Conservation (phyloP, 2,797 vertebrate genomes). For the Coregonus ussuriensis region DNA sequence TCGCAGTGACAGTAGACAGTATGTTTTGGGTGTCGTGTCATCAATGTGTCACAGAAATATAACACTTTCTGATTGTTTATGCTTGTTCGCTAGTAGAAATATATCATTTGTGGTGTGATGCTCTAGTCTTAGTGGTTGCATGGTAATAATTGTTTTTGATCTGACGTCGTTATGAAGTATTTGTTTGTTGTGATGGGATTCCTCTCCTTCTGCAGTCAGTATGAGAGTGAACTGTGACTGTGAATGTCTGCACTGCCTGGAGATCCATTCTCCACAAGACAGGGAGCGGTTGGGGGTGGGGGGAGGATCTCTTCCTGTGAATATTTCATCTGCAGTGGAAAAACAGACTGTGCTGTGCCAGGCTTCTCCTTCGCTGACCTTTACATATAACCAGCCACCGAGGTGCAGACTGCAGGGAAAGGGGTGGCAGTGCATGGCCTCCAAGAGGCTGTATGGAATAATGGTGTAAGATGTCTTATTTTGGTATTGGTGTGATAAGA, state of each 20-base stretch:
- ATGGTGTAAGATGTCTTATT: neutral
- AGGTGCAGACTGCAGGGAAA: neutral
- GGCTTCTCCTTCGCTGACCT: neutral
- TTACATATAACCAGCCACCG: neutral
- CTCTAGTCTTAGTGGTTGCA: neutral
- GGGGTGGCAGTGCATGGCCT: neutral
- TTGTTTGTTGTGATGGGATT: neutral
- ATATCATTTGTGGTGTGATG: neutral
- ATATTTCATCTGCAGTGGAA: slow-evolving; percentile 3
- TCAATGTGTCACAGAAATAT: slow-evolving; percentile 9
- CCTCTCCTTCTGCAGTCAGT: neutral
- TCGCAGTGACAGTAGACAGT: neutral
- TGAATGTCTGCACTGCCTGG: neutral
- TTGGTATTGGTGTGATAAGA: neutral
- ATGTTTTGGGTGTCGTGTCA: slow-evolving; percentile 35
- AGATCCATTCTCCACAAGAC: neutral
- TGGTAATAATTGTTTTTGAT: slow-evolving; percentile 1
- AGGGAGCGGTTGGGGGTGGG: neutral
- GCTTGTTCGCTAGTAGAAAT: slow-evolving; percentile 5
- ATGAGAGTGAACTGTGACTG: neutral
- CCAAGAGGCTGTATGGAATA: neutral
- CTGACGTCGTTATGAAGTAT: neutral
- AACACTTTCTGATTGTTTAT: slow-evolving; percentile 1
- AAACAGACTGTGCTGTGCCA: neutral
- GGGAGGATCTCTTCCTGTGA: neutral